phyloP scores from a whole-genome alignment of 2,113 vertebrate species.

The Oryzias woworae region DNA sequence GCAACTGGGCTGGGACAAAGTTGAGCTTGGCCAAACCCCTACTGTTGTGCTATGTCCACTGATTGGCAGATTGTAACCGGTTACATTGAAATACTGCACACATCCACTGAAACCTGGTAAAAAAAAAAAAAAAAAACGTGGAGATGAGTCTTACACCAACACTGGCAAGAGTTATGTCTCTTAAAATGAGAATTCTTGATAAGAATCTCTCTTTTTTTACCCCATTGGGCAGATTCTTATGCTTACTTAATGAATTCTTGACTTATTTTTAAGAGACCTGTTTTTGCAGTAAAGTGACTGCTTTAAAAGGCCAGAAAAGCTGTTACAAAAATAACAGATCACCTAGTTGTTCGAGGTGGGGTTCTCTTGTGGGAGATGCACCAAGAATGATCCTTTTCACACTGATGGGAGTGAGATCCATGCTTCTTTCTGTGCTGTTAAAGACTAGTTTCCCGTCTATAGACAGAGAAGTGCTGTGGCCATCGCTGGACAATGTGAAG shows the following conservation, averaged over 20 bases:
- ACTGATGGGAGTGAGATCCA: slow-evolving; percentile 45
- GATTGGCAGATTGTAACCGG: slow-evolving; percentile 58
- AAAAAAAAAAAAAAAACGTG: background rate
- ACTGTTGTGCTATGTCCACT: slow-evolving; percentile 59
- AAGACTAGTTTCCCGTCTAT: slow-evolving; percentile 57
- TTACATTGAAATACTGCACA: slow-evolving; percentile 71
- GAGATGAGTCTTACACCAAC: background rate
- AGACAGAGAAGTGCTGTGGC: slow-evolving; percentile 38
- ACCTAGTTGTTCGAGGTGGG: slow-evolving; percentile 44
- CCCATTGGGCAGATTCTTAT: too few species aligned
- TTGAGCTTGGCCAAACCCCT: slow-evolving; percentile 55
- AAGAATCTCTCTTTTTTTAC: too few species aligned
- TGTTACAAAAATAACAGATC: background rate
- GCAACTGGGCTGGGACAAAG: slow-evolving; percentile 62
- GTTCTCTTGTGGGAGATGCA: slow-evolving; percentile 14
- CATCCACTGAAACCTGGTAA: slow-evolving; percentile 74
- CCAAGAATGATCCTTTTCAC: slow-evolving; percentile 69
- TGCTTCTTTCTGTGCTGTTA: slow-evolving; percentile 51
- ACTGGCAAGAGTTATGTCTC: too few species aligned
- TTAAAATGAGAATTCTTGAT: too few species aligned
- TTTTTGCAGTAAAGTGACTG: too few species aligned
- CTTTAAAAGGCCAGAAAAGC: background rate
- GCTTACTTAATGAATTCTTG: too few species aligned
- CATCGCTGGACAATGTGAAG: slow-evolving; percentile 49
- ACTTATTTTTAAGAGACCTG: too few species aligned